Evolutionary conservation across 2,888 invertebrate genomes (phyloP), one percentile per base, ranked within the genome.

Genomic region (Acrobasis repandana): DNA sequence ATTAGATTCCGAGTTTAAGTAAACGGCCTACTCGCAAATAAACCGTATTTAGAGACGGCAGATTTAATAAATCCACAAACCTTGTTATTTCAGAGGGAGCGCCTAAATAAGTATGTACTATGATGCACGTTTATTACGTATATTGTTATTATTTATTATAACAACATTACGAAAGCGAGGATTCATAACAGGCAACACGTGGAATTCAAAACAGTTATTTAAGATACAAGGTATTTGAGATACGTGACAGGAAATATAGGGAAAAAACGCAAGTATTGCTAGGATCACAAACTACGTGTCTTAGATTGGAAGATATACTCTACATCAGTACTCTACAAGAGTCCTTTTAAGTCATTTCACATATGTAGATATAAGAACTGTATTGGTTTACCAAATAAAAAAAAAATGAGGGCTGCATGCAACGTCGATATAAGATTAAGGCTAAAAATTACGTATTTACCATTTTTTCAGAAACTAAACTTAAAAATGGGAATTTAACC

Each of bases 1-100:
- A 67, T 71, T 64, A 57, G 62, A 66, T 65, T 63, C 47, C 56
- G 57, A 20, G 18, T 65, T 65, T 64, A 65, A 65, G 61, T 60
- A 70, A 69, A 68, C 57, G 64, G 61, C 58, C 20, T 60, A 18
- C 46, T 50, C 34, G 57, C 61, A 54, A 62, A 49, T 50, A 65
- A 62, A 61, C 62, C 50, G 58, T 60, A 54, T 56, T 60, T 60
- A 60, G 61, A 59, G 14, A 58, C 18, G 20, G 52, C 15, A 59
- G 43, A 52, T 52, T 52, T 16, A 51, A 46, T 51, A 60, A 52
- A 46, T 52, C 16, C 34, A 60, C 60, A 60, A 34, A 46, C 34
- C 8, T 33, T 33, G 46, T 56, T 48, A 46, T 57, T 51, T 46
- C 46, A 43, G 50, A 11, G 38, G n/a, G 52, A 1, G 52, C 34